Conservation (phyloP, 2,888 invertebrate genomes). For the Dexiosoma caninum region DNA sequence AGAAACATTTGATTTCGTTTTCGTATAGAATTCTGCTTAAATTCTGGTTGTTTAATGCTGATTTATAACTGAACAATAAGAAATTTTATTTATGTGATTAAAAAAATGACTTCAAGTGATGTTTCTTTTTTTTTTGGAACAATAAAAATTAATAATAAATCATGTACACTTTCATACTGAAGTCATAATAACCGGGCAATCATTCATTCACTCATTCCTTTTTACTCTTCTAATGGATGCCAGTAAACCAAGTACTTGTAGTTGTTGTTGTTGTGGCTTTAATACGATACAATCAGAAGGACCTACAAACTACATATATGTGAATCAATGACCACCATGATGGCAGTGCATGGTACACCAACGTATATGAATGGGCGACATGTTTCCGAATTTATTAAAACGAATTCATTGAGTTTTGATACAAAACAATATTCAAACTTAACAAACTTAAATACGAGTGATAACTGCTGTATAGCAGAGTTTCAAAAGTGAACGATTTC, state of each 20-base stretch:
- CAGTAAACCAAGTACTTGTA: conserved; percentile 7
- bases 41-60: conserved; percentile 49
- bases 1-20: no score
- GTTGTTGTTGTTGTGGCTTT: not conserved
- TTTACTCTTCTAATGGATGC: conserved; percentile 4
- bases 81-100: conserved; percentile 32
- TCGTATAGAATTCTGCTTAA: not conserved
- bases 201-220: conserved; percentile 6
- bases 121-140: conserved; percentile 44
- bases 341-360: conserved; percentile 3
- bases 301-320: not conserved
- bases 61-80: conserved; percentile 51
- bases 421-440: no score
- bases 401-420: no score
- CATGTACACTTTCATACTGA: conserved; percentile 50
- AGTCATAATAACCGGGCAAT: conserved; percentile 47
- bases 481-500: no score
- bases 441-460: no score
- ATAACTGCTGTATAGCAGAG: no score
- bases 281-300: not conserved
- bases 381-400: no score
- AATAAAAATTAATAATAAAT: conserved; percentile 60
- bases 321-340: conserved; percentile 44
- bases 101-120: not conserved
- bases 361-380: no score